These are phyloP conservation scores for Nyctibius bracteatus DNA, from an alignment of 2,113 vertebrate species.

Conservation along the genomic window DNA sequence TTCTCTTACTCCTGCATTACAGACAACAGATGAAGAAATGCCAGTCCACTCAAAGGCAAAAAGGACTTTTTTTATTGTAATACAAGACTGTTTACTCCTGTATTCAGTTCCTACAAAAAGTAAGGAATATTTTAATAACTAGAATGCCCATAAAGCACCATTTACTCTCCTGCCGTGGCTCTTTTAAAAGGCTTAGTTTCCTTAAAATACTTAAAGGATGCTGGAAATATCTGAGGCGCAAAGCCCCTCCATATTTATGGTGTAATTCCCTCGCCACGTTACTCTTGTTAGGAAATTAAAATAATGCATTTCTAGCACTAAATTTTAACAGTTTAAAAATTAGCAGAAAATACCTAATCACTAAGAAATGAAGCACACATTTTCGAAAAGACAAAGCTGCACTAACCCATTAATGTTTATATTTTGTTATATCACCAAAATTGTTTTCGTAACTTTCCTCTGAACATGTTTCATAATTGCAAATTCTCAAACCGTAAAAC, in stretches of 20 bases:
- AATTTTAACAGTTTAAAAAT: background rate
- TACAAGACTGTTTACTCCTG: background rate
- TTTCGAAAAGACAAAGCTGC: background rate
- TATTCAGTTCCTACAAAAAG: background rate
- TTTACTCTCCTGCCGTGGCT: background rate
- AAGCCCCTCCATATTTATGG: background rate
- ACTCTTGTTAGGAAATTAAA: background rate
- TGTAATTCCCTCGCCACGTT: background rate
- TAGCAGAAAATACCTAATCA: background rate
- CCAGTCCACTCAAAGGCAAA: background rate
- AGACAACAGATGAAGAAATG: background rate
- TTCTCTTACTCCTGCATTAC: background rate
- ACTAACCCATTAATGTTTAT: background rate
- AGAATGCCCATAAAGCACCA: background rate
- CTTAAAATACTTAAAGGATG: background rate
- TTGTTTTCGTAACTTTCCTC: background rate
- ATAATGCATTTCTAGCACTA: background rate
- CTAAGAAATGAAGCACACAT: background rate
- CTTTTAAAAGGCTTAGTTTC: background rate
- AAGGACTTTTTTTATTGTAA: background rate
- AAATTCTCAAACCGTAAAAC: slow-evolving; percentile 39
- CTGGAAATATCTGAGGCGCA: background rate
- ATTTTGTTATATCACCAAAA: background rate
- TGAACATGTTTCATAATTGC: background rate
- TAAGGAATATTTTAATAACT: background rate